These are phyloP conservation scores for Amia ocellicauda DNA, from an alignment of 2,113 vertebrate genomes.

Conservation along the genomic window DNA sequence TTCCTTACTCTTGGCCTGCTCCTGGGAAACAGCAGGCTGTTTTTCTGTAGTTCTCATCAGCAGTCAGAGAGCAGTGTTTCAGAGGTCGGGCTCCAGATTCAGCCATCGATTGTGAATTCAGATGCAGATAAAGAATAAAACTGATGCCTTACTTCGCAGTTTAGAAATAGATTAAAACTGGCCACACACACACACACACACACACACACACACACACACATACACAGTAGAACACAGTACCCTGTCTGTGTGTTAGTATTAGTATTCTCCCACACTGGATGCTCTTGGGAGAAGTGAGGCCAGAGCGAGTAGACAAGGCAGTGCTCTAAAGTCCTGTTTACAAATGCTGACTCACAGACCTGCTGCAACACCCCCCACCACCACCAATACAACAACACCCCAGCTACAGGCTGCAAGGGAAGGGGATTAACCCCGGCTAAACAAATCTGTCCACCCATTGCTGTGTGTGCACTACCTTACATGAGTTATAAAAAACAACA, in stretches of 20 bases:
- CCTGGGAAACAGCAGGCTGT: neutral
- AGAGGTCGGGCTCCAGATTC: too few relatives aligned
- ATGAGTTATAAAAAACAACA: neutral
- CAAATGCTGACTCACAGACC: conserved; percentile 21
- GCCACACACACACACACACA: neutral
- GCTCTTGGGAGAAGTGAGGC: neutral
- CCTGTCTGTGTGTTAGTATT: too few relatives aligned
- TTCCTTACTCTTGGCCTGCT: neutral
- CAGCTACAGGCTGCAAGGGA: neutral
- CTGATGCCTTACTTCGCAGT: too few relatives aligned
- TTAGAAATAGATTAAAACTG: too few relatives aligned
- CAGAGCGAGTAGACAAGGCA: neutral
- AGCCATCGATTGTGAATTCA: too few relatives aligned
- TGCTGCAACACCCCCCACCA: too few relatives aligned
- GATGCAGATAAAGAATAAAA: too few relatives aligned
- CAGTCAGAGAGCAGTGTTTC: too few relatives aligned
- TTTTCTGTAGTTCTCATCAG: too few relatives aligned
- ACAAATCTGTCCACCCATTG: conserved; percentile 2
- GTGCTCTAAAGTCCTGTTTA: too few relatives aligned
- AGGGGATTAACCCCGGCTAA: conserved; percentile 15
- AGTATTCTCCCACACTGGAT: neutral
- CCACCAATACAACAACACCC: too few relatives aligned
- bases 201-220: neutral
- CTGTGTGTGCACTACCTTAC: conserved; percentile 5
- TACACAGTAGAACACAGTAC: too few relatives aligned